Conservation (phyloP, 2,113 vertebrate species). For the Struthidea cinerea region DNA sequence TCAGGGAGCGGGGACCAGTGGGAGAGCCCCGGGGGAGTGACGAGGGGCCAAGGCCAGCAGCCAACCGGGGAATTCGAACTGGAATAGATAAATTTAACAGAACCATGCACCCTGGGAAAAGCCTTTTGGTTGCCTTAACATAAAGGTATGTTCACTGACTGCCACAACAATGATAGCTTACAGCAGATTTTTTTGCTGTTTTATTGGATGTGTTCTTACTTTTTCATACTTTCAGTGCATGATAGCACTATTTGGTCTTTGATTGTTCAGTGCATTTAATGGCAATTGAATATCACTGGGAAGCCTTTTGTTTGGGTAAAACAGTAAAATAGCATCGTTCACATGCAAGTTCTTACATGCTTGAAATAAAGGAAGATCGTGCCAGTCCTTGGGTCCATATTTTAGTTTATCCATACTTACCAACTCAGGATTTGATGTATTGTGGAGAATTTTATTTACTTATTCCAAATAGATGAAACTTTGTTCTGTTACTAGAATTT, state of each 20-base stretch:
- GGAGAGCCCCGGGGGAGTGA: no score
- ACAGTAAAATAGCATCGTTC: background rate
- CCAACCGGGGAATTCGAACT: no score
- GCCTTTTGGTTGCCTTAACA: no score
- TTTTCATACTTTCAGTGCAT: background rate
- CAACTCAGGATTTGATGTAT: background rate
- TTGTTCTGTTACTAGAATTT: background rate
- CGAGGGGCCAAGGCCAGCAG: no score
- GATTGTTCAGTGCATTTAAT: background rate
- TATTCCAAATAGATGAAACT: background rate
- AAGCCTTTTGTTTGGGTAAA: background rate
- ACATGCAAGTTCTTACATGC: background rate
- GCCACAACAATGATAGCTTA: rapidly evolving
- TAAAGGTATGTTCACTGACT: no score
- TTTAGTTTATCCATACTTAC: background rate
- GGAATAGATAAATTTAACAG: no score
- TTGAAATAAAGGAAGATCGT: background rate
- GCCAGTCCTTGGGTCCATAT: background rate
- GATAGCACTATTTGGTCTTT: background rate
- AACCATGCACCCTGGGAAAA: no score
- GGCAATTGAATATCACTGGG: background rate
- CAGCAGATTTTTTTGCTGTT: background rate
- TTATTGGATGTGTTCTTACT: background rate
- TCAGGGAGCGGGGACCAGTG: no score
- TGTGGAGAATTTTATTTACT: background rate